phyloP scores from a whole-genome alignment of 2,888 invertebrate species.

The Cartodere bifasciata region DNA sequence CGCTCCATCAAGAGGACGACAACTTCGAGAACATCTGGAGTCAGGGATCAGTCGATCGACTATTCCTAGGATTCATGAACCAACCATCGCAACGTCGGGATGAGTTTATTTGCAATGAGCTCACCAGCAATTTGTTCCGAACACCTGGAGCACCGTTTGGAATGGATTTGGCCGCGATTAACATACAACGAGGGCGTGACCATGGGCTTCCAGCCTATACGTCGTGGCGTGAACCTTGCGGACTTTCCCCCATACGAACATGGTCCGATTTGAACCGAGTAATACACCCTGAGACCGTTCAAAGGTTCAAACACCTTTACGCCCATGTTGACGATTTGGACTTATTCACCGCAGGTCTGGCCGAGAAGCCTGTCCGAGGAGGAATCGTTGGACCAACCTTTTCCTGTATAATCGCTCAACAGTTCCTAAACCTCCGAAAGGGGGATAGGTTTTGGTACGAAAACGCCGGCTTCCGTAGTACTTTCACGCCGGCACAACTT shows the following conservation, averaged over 20 bases:
- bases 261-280: conserved; percentile 61
- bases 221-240: conserved; percentile 68
- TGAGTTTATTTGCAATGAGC: conserved; percentile 67
- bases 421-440: conserved; percentile 64
- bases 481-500: conserved; percentile 64
- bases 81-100: conserved; percentile 69
- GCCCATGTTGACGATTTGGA: conserved; percentile 71
- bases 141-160: conserved; percentile 58
- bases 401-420: conserved; percentile 78
- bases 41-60: conserved; percentile 65
- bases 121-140: conserved; percentile 76
- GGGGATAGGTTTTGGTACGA: conserved; percentile 80
- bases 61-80: conserved; percentile 62
- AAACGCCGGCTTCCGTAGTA: conserved; percentile 58
- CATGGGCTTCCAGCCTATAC: conserved; percentile 76
- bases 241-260: conserved; percentile 47
- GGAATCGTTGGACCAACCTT: conserved; percentile 79
- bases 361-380: conserved; percentile 66
- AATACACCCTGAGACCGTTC: conserved; percentile 50
- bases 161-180: conserved; percentile 78
- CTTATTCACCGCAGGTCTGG: conserved; percentile 69
- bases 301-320: conserved; percentile 42
- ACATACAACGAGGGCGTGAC: conserved; percentile 77
- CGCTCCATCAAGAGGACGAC: conserved; percentile 64
- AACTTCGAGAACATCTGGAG: conserved; percentile 60